Percentiles rank a stretch among this genome's conserved stretches.
These are phyloP conservation scores for Marmota monax DNA, from an alignment of 2,113 vertebrate species.

Conservation along the genomic window DNA sequence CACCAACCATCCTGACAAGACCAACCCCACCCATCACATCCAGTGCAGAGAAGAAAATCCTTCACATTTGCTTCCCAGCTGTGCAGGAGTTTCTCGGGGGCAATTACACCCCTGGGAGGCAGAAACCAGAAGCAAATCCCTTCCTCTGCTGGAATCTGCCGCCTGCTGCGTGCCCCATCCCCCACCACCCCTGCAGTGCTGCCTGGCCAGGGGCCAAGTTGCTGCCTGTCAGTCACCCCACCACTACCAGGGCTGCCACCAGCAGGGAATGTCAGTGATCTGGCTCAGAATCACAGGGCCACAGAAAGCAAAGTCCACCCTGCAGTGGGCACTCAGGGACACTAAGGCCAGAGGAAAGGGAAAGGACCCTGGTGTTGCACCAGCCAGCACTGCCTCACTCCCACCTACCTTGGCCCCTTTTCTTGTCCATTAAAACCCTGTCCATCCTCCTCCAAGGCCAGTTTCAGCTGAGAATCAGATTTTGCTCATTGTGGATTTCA, in stretches of 20 bases:
- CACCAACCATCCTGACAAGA: not conserved
- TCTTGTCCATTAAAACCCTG: not conserved
- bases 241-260: not conserved
- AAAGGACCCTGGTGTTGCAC: not conserved
- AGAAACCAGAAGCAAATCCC: conserved; percentile 46
- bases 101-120: conserved; percentile 61
- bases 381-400: not conserved
- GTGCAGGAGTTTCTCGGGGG: conserved; percentile 31
- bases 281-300: not conserved
- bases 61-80: conserved; percentile 77
- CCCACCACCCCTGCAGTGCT: not conserved
- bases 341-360: not conserved
- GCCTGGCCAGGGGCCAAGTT: conserved; percentile 11
- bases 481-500: not conserved
- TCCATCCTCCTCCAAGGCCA: not conserved
- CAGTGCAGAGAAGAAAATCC: conserved; percentile 1
- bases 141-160: conserved; percentile 35
- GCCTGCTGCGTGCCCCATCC: not conserved
- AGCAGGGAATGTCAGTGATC: not conserved
- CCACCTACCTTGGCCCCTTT: not conserved
- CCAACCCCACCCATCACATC: conserved; percentile 38
- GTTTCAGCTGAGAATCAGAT: not conserved
- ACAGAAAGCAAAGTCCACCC: not conserved
- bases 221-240: conserved; percentile 8
- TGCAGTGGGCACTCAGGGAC: not conserved